Evolutionary conservation across 2,888 invertebrate genomes (phyloP).

Genomic region (Rotaria magnacalcarata): DNA sequence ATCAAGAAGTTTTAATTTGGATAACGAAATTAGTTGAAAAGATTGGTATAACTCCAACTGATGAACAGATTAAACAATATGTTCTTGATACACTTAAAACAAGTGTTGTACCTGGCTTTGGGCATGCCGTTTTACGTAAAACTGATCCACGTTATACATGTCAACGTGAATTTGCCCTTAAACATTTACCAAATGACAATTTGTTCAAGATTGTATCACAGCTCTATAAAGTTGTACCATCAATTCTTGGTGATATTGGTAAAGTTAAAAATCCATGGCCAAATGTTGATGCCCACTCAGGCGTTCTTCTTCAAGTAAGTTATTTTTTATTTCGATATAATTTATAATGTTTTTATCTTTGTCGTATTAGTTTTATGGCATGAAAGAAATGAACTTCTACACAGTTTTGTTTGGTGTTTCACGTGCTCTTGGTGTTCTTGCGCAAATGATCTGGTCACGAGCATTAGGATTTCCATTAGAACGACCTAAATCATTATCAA

Average conservation of each 20-base stretch:
- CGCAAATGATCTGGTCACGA: conserved; percentile 79
- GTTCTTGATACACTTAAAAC: conserved; percentile 93
- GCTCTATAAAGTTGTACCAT: conserved; percentile 85
- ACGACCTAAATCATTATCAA: conserved; percentile 79
- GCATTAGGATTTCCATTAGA: conserved; percentile 80
- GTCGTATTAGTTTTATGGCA: conserved; percentile 72
- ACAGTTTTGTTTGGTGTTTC: conserved; percentile 87
- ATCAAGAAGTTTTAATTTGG: conserved; percentile 89
- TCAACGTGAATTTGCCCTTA: conserved; percentile 86
- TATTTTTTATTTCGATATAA: neutral
- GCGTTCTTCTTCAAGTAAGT: conserved; percentile 77
- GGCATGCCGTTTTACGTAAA: conserved; percentile 88
- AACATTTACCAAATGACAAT: conserved; percentile 84
- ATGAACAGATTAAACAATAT: conserved; percentile 87
- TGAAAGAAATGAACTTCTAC: conserved; percentile 88
- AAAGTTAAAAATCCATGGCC: conserved; percentile 98
- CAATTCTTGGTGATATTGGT: conserved; percentile 82
- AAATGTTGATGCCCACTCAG: conserved; percentile 93
- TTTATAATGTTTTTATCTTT: conserved; percentile 48
- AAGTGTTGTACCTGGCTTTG: conserved; percentile 85
- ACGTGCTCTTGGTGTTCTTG: conserved; percentile 76
- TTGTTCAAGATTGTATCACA: conserved; percentile 84
- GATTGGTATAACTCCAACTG: conserved; percentile 75
- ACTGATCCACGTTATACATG: conserved; percentile 87
- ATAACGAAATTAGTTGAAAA: conserved; percentile 79